Base-by-base conservation (phyloP, 1,140 invertebrate species). In the Drosophila mauritiana region DNA sequence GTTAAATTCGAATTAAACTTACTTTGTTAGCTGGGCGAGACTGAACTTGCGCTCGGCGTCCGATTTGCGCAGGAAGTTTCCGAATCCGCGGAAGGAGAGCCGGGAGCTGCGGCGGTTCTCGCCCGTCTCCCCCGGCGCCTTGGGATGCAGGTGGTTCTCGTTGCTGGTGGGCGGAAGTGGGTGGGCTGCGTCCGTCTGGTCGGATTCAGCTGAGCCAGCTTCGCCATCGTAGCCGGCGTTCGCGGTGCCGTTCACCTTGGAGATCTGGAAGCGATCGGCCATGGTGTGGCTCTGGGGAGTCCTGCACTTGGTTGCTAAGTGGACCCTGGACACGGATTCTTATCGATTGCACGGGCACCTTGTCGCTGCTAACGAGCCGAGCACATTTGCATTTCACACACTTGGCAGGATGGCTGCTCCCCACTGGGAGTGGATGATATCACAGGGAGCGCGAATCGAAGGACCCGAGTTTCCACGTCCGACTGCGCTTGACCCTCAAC, bases 21-120 rank as follows among this genome's bases (percentile, higher is more conserved):
- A 92, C 91, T 82, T 91, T 55, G 91, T 92, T 37, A 92, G 69
- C 57, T 92, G 91, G 15, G 91, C 91, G 65, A 92, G 75, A 55
- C 91, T 92, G 39, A 90, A 92, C 59, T 92, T 92, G 4, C 91
- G 80, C 20, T 90, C 90, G 22, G 85, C 73, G 27, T 91, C 83
- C 4, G 81, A 84, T 62, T 90, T 91, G 8, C 86, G 67, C 49
- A 91, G 56, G 51, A 91, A 91, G 49, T 89, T 78, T 0, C 90
- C 90, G 46, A 91, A 91, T 4, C 90, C 90, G 6, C 90, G 70
- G 27, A 91, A 88, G 54, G 90, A 91, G 5, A 89, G 11, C 0
- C 85, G 73, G 2, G 85, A 90, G 11, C 80, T 89, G 15, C 85
- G 74, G 10, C 85, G 69, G 25, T 73, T 89, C 15, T 84, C 84